Evolutionary conservation across 2,113 vertebrate species (phyloP).

Genomic region (Bujurquina vittata): DNA sequence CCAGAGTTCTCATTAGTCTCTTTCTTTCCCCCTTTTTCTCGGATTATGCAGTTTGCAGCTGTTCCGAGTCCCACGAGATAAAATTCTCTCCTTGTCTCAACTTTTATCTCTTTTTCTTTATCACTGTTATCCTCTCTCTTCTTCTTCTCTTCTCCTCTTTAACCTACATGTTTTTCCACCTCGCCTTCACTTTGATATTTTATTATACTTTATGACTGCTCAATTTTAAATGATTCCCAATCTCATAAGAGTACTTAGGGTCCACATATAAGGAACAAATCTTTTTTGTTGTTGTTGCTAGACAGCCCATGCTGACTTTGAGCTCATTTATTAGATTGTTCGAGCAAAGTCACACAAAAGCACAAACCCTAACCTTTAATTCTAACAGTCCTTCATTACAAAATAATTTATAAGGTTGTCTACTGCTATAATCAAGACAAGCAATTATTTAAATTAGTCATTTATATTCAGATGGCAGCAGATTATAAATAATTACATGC

Average conservation of each 20-base stretch:
- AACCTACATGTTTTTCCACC: slow-evolving; percentile 11
- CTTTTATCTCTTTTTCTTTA: background rate
- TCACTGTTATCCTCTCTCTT: background rate
- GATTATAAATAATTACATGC: background rate
- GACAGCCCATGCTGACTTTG: background rate
- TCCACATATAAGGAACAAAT: background rate
- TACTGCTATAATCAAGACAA: background rate
- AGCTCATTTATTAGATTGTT: background rate
- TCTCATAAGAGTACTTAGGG: background rate
- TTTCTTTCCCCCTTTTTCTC: background rate
- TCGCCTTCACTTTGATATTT: slow-evolving; percentile 8
- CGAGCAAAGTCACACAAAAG: background rate
- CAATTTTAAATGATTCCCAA: background rate
- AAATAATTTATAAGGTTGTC: slow-evolving; percentile 10
- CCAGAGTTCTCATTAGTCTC: background rate
- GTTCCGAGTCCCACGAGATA: slow-evolving; percentile 36
- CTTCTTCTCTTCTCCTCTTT: background rate
- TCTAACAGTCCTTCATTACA: background rate
- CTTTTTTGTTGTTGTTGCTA: rapidly evolving
- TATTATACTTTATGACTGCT: background rate
- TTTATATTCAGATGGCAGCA: background rate
- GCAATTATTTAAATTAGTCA: slow-evolving; percentile 27
- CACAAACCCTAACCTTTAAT: slow-evolving; percentile 3
- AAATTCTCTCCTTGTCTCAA: background rate
- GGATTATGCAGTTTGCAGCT: slow-evolving; percentile 53